Base-by-base conservation (phyloP, 2,888 invertebrate genomes). In the Papilio demoleus region DNA sequence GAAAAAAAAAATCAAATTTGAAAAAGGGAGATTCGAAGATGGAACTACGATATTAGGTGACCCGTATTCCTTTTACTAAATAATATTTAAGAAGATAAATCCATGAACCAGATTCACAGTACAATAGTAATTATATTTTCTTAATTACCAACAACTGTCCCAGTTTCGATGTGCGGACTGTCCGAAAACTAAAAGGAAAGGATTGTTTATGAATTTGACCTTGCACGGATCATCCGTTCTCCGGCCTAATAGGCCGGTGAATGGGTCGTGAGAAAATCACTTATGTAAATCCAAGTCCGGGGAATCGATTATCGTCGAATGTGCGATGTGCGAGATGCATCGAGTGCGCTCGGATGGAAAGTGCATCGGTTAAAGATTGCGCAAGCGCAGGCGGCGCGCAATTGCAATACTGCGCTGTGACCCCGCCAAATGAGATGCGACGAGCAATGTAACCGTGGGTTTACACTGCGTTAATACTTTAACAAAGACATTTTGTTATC, bases 201-300 rank as follows among this genome's bases (percentile, higher is more conserved):
- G 53, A 65, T 14, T 11, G 58, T 3, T 64, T 58, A 50, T 38
- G 34, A 36, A 34, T 40, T 71, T 70, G 79, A 84, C 88, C 90
- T 88, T 88, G 88, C 87, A 82, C 77, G 78, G 81, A 79, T 75
- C 84, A 87, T 87, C 87, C 90, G 80, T 78, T 89, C 88, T 85
- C 84, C 77, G 76, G 76, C 84, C 86, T 82, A 75, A 82, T 90
- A 76, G 71, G 73, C 77, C 78, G 81, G 87, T 83, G 87, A 88
- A 81, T 85, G 88, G 85, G 84, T 79, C 90, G 91, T 90, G 91
- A 88, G 91, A 91, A 88, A 82, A 85, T 80, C 84, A 84, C 85
- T 89, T 87, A 90, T 87, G 88, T 82, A 85, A 88, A 89, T 88
- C 82, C 80, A 85, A 88, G 88, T 88, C 84, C 81, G 81, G 82